phyloP scores from a whole-genome alignment of 2,888 invertebrate species.

The Oscheius onirici region DNA sequence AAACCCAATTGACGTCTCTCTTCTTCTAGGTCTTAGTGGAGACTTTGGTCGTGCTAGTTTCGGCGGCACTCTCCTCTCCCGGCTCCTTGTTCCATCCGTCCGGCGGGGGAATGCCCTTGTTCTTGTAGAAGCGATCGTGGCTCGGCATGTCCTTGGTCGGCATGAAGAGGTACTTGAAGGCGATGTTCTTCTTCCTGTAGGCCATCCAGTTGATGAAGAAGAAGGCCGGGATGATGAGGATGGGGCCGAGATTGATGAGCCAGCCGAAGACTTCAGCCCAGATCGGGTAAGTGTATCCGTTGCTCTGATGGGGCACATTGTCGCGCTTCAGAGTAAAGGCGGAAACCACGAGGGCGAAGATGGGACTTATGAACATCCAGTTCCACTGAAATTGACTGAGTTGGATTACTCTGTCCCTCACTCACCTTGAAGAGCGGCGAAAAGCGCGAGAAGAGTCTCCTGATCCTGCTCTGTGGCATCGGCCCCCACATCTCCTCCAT shows the following conservation, averaged over 20 bases:
- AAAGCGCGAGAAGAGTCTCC: too few species aligned
- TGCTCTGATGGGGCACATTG: neutral
- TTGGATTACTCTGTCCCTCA: too few species aligned
- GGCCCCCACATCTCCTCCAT: too few species aligned
- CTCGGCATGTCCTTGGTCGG: neutral
- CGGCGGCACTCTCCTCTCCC: too few species aligned
- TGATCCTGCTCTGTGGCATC: too few species aligned
- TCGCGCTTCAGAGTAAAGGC: neutral
- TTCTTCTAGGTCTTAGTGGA: too few species aligned
- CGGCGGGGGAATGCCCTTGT: constrained; percentile 11
- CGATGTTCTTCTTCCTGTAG: neutral
- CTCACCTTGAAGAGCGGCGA: too few species aligned
- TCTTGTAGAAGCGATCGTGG: constrained; percentile 18
- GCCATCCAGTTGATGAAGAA: constrained; percentile 10
- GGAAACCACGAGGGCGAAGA: neutral
- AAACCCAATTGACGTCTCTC: too few species aligned
- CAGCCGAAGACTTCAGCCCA: constrained; percentile 14
- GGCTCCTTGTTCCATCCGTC: neutral
- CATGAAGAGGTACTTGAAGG: constrained; percentile 20
- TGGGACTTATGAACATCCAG: constrained; percentile 4
- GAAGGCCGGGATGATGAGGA: neutral
- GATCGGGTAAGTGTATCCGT: neutral
- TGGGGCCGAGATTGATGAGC: neutral
- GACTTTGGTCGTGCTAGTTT: too few species aligned
- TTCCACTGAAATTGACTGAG: neutral